Conservation (phyloP, 2,113 vertebrate genomes). For the Gila orcuttii region DNA sequence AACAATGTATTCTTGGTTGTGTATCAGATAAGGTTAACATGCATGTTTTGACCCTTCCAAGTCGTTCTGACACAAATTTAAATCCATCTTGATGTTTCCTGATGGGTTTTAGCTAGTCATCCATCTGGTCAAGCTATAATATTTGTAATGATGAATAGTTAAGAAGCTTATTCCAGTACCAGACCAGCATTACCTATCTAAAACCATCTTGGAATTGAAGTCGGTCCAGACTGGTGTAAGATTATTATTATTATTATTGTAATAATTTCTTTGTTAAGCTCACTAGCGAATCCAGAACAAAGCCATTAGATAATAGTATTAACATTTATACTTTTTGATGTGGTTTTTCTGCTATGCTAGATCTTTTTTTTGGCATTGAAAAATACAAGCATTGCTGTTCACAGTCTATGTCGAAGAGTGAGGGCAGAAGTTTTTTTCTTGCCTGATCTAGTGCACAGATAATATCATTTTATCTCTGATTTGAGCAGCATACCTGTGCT, state of each 20-base stretch:
- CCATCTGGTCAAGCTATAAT: background rate
- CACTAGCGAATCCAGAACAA: background rate
- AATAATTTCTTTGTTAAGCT: background rate
- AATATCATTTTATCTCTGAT: background rate
- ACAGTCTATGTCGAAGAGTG: background rate
- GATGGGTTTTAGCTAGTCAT: background rate
- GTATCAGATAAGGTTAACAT: background rate
- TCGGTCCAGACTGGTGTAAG: background rate
- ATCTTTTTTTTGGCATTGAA: background rate
- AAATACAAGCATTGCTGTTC: background rate
- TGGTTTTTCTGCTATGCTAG: background rate
- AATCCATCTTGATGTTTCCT: background rate
- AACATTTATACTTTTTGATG: background rate
- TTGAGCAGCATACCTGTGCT: constrained; percentile 13
- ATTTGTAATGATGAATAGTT: background rate
- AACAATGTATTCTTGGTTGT: no score
- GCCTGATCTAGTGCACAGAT: constrained; percentile 2
- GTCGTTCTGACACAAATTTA: background rate
- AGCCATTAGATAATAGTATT: background rate
- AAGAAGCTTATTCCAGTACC: background rate
- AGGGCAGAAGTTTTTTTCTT: background rate
- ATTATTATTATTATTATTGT: background rate
- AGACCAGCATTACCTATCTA: background rate
- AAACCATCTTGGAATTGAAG: background rate
- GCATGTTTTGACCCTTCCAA: background rate